Evolutionary conservation across 2,113 vertebrate genomes (phyloP).

Genomic region (Oriolus oriolus): DNA sequence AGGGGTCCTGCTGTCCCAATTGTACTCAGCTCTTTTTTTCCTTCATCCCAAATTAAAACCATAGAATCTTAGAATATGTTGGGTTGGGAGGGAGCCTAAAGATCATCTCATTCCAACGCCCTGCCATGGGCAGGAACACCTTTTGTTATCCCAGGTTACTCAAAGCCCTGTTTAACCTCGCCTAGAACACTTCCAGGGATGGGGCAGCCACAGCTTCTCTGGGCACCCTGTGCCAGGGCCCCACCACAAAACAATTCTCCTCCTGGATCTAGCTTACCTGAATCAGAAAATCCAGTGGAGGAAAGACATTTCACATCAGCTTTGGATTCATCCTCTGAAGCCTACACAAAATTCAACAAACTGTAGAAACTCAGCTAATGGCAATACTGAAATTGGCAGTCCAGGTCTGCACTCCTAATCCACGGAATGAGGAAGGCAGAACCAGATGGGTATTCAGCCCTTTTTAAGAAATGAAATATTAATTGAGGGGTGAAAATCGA

Average conservation of each 20-base stretch:
- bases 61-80: neutral
- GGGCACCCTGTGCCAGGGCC: neutral
- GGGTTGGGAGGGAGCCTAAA: neutral
- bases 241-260: neutral
- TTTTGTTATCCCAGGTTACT: neutral
- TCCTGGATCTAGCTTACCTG: neutral
- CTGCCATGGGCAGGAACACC: neutral
- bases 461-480: neutral
- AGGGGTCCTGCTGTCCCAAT: fast-evolving
- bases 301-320: neutral
- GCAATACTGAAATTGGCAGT: neutral
- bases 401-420: neutral
- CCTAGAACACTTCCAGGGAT: neutral
- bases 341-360: neutral
- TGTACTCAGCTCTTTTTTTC: neutral
- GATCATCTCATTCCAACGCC: neutral
- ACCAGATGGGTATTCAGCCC: neutral
- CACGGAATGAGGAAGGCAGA: neutral
- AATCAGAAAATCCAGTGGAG: neutral
- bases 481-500: neutral
- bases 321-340: neutral
- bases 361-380: neutral
- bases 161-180: neutral
- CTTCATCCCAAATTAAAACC: neutral
- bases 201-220: neutral